Base-by-base conservation (phyloP, 2,797 vertebrate species). In the Gouania willdenowi region DNA sequence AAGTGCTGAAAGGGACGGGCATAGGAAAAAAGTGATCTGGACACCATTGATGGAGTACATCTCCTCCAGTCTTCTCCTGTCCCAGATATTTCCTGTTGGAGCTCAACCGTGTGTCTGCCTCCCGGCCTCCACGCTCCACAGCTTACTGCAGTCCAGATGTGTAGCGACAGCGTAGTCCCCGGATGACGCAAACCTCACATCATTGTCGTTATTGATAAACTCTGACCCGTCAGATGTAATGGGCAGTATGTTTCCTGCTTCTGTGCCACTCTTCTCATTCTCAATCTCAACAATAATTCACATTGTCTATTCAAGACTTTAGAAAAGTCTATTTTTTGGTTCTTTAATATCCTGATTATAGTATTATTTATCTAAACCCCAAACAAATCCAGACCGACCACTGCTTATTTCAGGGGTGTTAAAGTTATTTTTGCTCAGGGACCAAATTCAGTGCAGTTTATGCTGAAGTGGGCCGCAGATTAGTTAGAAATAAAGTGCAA, bases 1-100 rank as follows among this genome's bases (percentile, higher is more conserved):
- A 72, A 75, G 43, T 34, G 3, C 41, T 26, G 43, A 46, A 38
- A 43, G 60, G 46, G 8, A 25, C 42, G 26, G 17, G 26, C 11
- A n/a, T 10, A 56, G 32, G 36, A 48, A 51, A 26, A 50, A 26
- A 38, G 31, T 52, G 32, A 43, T 62, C 47, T 52, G 50, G 64
- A 49, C 64, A 45, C 50, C 54, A 29, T 58, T 15, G 52, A 53
- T 41, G 26, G 31, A 63, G 45, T 38, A 44, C 41, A 59, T 72
- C 38, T 67, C 36, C 26, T 41, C 29, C 18, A 29, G 52, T 32
- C 49, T 57, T 50, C 64, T 43, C 29, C 34, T 19, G 9, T 53
- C 53, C 51, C 67, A 79, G 69, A 72, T 73, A 69, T 63, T 76
- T 87, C 77, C 79, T 77, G 48, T 70, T 76, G 71, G 65, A 72